Conservation (phyloP, 1,140 invertebrate genomes). For the Varroa destructor region DNA sequence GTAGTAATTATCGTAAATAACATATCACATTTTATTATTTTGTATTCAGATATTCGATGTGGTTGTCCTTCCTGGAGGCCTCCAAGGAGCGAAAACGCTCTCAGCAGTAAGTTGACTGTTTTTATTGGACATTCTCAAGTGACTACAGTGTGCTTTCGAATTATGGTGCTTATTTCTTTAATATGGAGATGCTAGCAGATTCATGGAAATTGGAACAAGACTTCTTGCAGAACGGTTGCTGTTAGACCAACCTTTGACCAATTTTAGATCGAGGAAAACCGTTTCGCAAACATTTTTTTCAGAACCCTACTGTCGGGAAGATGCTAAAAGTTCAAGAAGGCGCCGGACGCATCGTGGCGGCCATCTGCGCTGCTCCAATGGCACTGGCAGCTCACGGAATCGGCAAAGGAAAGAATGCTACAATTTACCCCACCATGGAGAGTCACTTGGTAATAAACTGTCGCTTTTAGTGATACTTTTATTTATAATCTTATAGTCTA, state of each 20-base stretch:
- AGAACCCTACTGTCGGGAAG: slow-evolving; percentile 57
- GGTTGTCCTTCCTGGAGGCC: slow-evolving; percentile 78
- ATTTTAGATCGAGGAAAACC: no score
- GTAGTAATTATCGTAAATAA: no score
- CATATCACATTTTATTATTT: no score
- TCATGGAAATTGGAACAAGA: no score
- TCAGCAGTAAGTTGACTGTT: slow-evolving; percentile 45
- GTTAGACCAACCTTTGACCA: no score
- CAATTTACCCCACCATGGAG: slow-evolving; percentile 39
- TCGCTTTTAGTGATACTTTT: background rate
- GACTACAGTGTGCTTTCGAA: no score
- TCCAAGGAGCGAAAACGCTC: slow-evolving; percentile 65
- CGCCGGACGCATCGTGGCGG: slow-evolving; percentile 59
- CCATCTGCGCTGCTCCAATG: slow-evolving; percentile 83
- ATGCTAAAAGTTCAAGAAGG: slow-evolving; percentile 66
- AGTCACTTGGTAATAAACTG: slow-evolving; percentile 14
- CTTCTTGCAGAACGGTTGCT: no score
- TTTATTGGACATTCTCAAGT: no score
- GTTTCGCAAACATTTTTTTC: slow-evolving; percentile 9
- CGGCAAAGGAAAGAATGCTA: slow-evolving; percentile 60
- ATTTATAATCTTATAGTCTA: background rate
- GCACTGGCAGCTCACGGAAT: slow-evolving; percentile 71
- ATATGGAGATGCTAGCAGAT: no score
- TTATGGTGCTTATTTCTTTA: no score
- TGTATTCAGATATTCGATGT: slow-evolving; percentile 49